Conservation (phyloP, 2,888 invertebrate species). For the Archips crataeganus region DNA sequence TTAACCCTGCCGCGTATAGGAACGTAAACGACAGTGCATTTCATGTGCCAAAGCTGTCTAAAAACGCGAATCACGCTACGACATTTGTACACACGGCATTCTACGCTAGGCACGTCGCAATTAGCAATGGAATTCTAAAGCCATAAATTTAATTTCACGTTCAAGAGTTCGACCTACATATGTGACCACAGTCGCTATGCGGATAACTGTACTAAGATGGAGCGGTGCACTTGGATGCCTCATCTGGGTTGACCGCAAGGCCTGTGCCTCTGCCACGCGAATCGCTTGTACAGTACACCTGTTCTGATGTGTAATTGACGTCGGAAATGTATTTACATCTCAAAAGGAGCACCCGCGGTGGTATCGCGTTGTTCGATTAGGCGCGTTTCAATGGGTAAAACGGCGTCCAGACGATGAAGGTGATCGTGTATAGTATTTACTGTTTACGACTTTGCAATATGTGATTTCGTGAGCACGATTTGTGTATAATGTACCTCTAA, state of each 20-base stretch:
- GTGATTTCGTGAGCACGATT: too few species aligned
- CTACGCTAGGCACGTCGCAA: constrained; percentile 52
- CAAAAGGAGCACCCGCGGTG: constrained; percentile 1
- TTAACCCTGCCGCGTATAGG: constrained; percentile 6
- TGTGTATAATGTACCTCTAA: too few species aligned
- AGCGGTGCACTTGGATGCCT: constrained; percentile 54
- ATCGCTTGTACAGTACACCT: constrained; percentile 50
- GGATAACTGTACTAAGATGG: constrained; percentile 74
- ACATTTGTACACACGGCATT: constrained; percentile 31
- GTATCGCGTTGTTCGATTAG: not conserved
- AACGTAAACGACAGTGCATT: constrained; percentile 23
- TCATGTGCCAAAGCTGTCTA: constrained; percentile 1
- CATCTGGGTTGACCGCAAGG: constrained; percentile 77
- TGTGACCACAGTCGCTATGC: constrained; percentile 70
- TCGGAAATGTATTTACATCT: constrained; percentile 23
- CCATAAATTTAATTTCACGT: constrained; percentile 75
- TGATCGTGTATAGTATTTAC: not conserved
- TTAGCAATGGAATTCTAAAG: constrained; percentile 68
- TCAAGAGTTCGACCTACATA: constrained; percentile 75
- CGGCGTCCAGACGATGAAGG: not conserved
- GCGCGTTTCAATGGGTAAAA: not conserved
- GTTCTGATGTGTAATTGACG: constrained; percentile 44
- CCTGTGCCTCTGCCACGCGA: constrained; percentile 47
- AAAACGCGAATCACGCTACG: constrained; percentile 5
- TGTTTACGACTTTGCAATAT: not conserved